Evolutionary conservation across 1,140 invertebrate genomes (phyloP).

Genomic region (Drosophila paulistorum): DNA sequence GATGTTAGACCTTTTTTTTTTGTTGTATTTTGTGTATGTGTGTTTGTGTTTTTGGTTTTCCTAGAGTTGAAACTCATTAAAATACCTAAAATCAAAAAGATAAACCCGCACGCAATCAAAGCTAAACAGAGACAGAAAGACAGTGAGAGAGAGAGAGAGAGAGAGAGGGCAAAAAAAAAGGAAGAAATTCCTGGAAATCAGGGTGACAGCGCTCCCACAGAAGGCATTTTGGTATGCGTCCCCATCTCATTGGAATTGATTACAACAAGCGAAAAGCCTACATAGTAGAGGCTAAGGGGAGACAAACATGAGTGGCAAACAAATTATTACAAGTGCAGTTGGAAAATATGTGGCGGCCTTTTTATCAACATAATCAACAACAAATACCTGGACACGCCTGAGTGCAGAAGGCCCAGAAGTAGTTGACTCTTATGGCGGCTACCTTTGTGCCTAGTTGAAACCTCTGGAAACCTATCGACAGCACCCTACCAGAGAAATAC

Average conservation of each 20-base stretch:
- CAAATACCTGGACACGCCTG: constrained; percentile 79
- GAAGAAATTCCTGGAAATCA: constrained; percentile 62
- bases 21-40: background rate
- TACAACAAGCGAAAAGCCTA: constrained; percentile 36
- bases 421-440: constrained; percentile 32
- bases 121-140: background rate
- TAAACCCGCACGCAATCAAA: constrained; percentile 64
- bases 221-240: constrained; percentile 53
- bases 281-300: background rate
- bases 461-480: constrained; percentile 51
- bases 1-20: constrained; percentile 45
- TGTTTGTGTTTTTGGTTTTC: constrained; percentile 16
- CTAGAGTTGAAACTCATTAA: constrained; percentile 66
- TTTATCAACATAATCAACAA: constrained; percentile 79
- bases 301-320: constrained; percentile 73
- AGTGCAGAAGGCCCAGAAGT: constrained; percentile 46
- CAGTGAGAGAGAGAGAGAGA: background rate
- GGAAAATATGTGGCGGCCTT: constrained; percentile 74
- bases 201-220: constrained; percentile 70
- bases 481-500: constrained; percentile 38
- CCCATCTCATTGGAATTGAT: constrained; percentile 68
- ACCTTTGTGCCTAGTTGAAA: constrained; percentile 47
- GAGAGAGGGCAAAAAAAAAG: background rate
- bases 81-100: constrained; percentile 77
- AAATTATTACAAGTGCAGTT: constrained; percentile 80